Evolutionary conservation across 2,797 vertebrate species (phyloP), one percentile per base, ranked within the genome.

Genomic region (Cuculus canorus): DNA sequence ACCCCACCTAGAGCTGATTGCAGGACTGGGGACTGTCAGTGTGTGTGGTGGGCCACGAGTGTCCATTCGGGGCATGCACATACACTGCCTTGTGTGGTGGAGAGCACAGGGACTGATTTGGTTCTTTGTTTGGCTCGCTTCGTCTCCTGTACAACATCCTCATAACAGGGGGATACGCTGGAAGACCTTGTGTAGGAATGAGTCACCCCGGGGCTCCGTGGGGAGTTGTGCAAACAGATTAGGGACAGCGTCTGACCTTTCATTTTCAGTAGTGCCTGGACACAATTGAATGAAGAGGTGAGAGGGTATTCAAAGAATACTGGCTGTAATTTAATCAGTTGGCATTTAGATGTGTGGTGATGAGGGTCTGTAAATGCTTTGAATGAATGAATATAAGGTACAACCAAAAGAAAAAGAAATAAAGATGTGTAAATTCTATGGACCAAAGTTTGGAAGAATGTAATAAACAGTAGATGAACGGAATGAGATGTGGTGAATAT

Each of bases 281-380:
- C n/a, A 54, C 52, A 72, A 54, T 8, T 68, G 86, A 63, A 47
- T 91, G 92, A 68, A 82, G 57, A 89, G 93, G 90, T 73, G 92
- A 94, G 94, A 82, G 95, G 66, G 45, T 80, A 73, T 56, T n/a
- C 43, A n/a, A 65, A 82, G 92, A 90, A 85, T 68, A 63, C 37
- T 1, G 71, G 69, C 81, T 83, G 86, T 86, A 65, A 92, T 92
- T 87, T 80, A 87, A 92, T 85, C 68, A 92, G 6, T 7, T 61
- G 72, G 30, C 79, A 45, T 89, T 91, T 83, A 91, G 53, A 54
- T 68, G 64, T 9, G 33, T 0, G 0, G 32, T 47, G 71, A 68
- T 85, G 88, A 93, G 88, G 14, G 64, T 37, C 86, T 92, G 81
- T 56, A 43, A 89, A 35, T 75, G 65, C 48, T 82, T 35, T 79